Percentiles rank a stretch among this genome's conserved stretches.
Evolutionary conservation across 2,888 invertebrate genomes (phyloP).

Genomic region (Andrena camellia): DNA sequence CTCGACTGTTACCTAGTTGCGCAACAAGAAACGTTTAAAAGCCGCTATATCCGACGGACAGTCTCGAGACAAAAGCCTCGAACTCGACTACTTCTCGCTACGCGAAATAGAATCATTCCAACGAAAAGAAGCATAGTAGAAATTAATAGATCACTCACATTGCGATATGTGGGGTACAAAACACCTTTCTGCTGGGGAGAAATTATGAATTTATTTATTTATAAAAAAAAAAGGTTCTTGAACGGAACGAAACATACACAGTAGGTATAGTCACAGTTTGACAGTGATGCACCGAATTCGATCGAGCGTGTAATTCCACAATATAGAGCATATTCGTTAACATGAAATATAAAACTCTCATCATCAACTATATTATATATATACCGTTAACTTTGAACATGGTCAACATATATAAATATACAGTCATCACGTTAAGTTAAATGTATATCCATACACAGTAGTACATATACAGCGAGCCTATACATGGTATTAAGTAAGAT

Average conservation of each 20-base stretch:
- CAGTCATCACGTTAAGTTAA: slow-evolving; percentile 79
- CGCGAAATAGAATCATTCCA: background rate
- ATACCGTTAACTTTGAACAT: slow-evolving; percentile 76
- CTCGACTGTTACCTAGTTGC: background rate
- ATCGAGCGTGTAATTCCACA: slow-evolving; percentile 65
- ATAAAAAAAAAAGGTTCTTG: slow-evolving; percentile 68
- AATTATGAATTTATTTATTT: slow-evolving; percentile 78
- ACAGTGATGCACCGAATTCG: slow-evolving; percentile 72
- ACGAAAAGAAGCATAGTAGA: background rate
- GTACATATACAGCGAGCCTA: slow-evolving; percentile 73
- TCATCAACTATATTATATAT: slow-evolving; percentile 78
- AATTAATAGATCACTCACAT: background rate
- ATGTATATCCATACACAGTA: slow-evolving; percentile 65
- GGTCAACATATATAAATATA: slow-evolving; percentile 84
- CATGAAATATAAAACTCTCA: slow-evolving; percentile 84
- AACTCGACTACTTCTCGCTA: background rate
- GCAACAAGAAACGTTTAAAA: background rate
- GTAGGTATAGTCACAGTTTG: slow-evolving; percentile 68
- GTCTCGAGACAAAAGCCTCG: background rate
- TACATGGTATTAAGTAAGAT: slow-evolving; percentile 68
- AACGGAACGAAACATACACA: slow-evolving; percentile 70
- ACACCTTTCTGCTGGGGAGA: slow-evolving; percentile 63
- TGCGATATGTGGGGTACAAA: background rate
- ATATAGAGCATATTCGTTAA: slow-evolving; percentile 75
- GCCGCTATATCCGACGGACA: background rate